These are phyloP conservation scores for Lytechinus variegatus DNA, from an alignment of 35 echinoderm and acorn worm species.

Conservation along the genomic window DNA sequence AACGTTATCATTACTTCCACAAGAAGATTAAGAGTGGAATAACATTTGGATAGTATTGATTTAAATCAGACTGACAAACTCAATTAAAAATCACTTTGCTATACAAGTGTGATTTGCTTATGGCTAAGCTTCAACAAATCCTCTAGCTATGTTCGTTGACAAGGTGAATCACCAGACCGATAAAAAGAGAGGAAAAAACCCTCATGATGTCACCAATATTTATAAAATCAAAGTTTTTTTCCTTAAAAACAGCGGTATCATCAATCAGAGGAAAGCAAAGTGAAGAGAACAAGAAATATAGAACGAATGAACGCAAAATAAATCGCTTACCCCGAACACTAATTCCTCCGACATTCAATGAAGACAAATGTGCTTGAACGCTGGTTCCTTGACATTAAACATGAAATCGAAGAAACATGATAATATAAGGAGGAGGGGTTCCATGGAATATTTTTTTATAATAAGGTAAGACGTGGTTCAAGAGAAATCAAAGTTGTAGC, in stretches of 20 bases:
- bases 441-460: not conserved
- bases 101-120: no score
- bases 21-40: no score
- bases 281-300: not conserved
- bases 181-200: no score
- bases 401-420: not conserved
- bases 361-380: not conserved
- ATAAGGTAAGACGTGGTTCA: not conserved
- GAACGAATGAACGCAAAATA: not conserved
- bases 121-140: no score
- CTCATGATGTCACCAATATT: not conserved
- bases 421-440: not conserved
- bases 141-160: no score
- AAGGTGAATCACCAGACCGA: no score
- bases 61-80: no score
- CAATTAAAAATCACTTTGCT: no score
- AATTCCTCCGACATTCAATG: not conserved
- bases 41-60: no score
- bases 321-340: not conserved
- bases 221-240: not conserved
- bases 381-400: not conserved
- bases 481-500: not conserved
- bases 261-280: not conserved
- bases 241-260: not conserved
- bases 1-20: no score